Percentiles rank a stretch among this genome's conserved stretches.
These are phyloP conservation scores for Camptogramma bilineatum DNA, from an alignment of 2,888 invertebrate genomes.

Conservation along the genomic window DNA sequence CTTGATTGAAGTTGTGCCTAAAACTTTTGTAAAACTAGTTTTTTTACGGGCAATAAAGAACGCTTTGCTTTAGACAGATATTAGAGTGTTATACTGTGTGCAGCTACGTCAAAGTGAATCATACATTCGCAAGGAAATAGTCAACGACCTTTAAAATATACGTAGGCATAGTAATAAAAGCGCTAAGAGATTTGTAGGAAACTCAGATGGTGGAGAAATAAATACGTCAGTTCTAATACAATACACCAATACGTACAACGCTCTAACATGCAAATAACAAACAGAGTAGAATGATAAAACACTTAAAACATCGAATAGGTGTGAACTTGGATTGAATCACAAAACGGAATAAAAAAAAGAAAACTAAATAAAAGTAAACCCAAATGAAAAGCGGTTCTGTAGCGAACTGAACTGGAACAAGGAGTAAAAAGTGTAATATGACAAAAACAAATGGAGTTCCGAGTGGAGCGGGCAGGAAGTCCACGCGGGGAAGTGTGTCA, in stretches of 20 bases:
- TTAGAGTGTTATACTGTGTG: neutral
- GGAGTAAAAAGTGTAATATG: conserved; percentile 52
- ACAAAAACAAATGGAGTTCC: conserved; percentile 62
- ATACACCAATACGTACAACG: neutral
- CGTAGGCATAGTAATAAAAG: neutral
- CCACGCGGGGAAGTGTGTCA: conserved; percentile 74
- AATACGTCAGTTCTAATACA: neutral
- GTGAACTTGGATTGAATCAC: conserved; percentile 52
- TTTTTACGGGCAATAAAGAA: conserved; percentile 19
- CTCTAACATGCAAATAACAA: conserved; percentile 2
- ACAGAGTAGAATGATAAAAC: conserved; percentile 29
- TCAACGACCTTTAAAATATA: conserved; percentile 10
- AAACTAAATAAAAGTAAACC: conserved; percentile 54
- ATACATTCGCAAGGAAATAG: conserved; percentile 2
- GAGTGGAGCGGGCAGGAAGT: conserved; percentile 64
- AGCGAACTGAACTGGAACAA: conserved; percentile 52
- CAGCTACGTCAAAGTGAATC: conserved; percentile 2
- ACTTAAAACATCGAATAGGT: conserved; percentile 39
- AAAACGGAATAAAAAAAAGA: conserved; percentile 53
- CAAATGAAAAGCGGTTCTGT: conserved; percentile 60
- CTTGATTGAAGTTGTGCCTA: conserved; percentile 36
- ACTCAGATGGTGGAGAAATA: neutral
- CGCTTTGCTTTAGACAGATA: conserved; percentile 1
- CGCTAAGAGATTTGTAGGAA: neutral
- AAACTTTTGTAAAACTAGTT: conserved; percentile 28